These are phyloP conservation scores for Bradypodion pumilum DNA, from an alignment of 2,797 vertebrate genomes.

Conservation along the genomic window DNA sequence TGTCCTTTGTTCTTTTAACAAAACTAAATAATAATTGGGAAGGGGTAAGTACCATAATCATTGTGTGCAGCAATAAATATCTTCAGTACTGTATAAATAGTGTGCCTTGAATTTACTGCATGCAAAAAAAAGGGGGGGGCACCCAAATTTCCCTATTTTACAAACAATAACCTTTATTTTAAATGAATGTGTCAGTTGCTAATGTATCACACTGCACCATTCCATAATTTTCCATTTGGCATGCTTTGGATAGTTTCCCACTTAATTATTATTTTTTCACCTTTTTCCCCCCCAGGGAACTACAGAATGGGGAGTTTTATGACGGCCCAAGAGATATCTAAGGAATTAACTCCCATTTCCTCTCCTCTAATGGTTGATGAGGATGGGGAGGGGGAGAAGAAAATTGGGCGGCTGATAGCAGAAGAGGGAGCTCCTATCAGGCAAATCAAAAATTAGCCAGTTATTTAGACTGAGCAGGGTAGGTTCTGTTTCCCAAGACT, in stretches of 20 bases:
- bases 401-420: not conserved
- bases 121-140: slow-evolving; percentile 34
- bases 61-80: too few species aligned
- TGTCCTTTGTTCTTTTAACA: too few species aligned
- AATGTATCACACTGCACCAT: slow-evolving; percentile 20
- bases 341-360: slow-evolving; percentile 6
- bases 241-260: not conserved
- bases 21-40: too few species aligned
- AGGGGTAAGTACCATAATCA: too few species aligned
- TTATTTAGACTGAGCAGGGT: not conserved
- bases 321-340: slow-evolving; percentile 1
- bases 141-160: slow-evolving; percentile 46
- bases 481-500: not conserved
- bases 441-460: not conserved
- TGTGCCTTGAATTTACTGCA: not conserved
- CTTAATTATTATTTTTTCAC: slow-evolving; percentile 37
- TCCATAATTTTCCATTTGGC: slow-evolving; percentile 56
- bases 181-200: slow-evolving; percentile 52
- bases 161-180: slow-evolving; percentile 48
- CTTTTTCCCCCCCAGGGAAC: not conserved
- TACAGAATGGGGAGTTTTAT: not conserved
- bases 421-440: not conserved
- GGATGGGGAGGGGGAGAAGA: not conserved
- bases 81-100: not conserved
- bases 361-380: slow-evolving; percentile 25